Conservation (phyloP, 2,888 invertebrate species). For the Stegana nigrithorax region DNA sequence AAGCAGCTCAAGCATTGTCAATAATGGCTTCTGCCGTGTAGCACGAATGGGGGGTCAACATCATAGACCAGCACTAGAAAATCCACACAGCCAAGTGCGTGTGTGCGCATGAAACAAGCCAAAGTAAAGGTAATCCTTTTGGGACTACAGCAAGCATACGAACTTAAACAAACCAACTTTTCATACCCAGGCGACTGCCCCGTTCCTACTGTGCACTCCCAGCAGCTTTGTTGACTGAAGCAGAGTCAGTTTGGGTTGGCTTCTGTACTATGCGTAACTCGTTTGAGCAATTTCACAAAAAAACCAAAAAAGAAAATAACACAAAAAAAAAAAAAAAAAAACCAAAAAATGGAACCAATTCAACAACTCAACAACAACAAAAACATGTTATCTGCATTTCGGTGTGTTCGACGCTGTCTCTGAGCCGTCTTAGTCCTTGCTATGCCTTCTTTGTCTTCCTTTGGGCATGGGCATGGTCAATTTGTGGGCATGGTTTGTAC, state of each 20-base stretch:
- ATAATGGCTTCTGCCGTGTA: not conserved
- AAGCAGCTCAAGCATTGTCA: conserved; percentile 3
- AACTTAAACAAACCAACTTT: conserved; percentile 21
- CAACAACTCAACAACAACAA: too few species aligned
- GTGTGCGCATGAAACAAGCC: conserved; percentile 45
- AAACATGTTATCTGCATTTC: too few species aligned
- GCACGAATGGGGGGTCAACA: not conserved
- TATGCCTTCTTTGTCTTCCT: conserved; percentile 34
- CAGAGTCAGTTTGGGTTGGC: not conserved
- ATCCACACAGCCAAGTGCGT: conserved; percentile 27
- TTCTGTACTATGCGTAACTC: not conserved
- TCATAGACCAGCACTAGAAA: not conserved
- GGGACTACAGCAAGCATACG: conserved; percentile 43
- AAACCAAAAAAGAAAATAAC: not conserved
- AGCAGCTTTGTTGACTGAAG: not conserved
- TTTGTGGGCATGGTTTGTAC: too few species aligned
- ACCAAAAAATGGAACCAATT: too few species aligned
- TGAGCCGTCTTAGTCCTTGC: too few species aligned
- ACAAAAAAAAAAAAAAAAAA: not conserved
- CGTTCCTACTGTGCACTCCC: not conserved
- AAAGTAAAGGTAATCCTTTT: conserved; percentile 55
- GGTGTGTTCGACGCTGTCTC: too few species aligned
- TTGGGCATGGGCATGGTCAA: conserved; percentile 44
- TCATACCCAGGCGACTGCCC: not conserved
- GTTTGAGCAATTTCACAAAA: not conserved